phyloP scores from a whole-genome alignment of 2,888 invertebrate genomes.

The Dorcus hopei region DNA sequence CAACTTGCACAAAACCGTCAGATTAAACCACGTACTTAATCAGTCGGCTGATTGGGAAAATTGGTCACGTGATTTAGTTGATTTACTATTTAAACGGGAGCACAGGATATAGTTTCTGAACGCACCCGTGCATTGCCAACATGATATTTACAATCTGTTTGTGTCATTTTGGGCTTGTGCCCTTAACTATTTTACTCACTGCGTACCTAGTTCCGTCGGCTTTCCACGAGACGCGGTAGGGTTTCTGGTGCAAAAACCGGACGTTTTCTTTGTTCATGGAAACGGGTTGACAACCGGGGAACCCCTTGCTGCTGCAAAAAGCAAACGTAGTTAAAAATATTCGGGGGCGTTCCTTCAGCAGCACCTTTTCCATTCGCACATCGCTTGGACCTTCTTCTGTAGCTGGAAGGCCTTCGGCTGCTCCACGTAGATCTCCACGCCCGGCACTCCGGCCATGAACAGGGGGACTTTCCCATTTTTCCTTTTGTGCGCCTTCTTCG shows the following conservation, averaged over 20 bases:
- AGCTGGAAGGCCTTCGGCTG: constrained; percentile 57
- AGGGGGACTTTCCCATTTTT: constrained; percentile 38
- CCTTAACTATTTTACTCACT: too few species aligned
- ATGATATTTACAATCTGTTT: too few species aligned
- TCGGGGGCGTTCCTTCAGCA: constrained; percentile 1
- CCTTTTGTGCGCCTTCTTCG: constrained; percentile 11
- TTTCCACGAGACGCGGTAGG: constrained; percentile 98
- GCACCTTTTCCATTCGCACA: constrained; percentile 75
- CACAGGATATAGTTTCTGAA: too few species aligned
- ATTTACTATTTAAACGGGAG: too few species aligned
- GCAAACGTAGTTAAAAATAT: not conserved
- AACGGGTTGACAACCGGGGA: constrained; percentile 96
- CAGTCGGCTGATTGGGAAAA: too few species aligned
- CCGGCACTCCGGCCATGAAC: constrained; percentile 86
- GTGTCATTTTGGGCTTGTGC: too few species aligned
- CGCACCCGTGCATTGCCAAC: too few species aligned
- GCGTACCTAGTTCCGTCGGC: constrained; percentile 90
- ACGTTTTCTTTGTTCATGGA: constrained; percentile 90
- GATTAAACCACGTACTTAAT: too few species aligned
- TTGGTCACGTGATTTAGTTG: too few species aligned
- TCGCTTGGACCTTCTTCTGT: constrained; percentile 71
- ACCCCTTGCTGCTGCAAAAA: constrained; percentile 58
- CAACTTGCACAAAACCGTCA: too few species aligned
- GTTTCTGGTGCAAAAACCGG: constrained; percentile 67
- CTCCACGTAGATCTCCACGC: constrained; percentile 69